Evolutionary conservation across 1,140 invertebrate species (phyloP), one percentile per base, ranked within the genome.

Genomic region (Berghia stephanieae): DNA sequence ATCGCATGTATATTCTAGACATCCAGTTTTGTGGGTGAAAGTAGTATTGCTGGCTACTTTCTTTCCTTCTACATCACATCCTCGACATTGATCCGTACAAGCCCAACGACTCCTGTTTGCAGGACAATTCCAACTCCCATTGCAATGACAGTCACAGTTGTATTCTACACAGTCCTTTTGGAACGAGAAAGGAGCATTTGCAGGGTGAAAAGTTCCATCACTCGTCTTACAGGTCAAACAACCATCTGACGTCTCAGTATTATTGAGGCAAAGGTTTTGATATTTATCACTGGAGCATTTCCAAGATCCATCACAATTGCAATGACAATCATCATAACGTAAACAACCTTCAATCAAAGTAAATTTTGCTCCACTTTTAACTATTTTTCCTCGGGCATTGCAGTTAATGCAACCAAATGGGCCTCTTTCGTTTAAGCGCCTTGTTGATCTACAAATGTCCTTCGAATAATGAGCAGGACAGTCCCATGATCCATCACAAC

Each of bases 71-170:
- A 80, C 82, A 42, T 80, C 49, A 73, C 84, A 85, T 1, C 70
- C 57, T 27, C 67, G 46, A 73, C 84, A 85, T 21, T 70, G 63
- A 0, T 72, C 55, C 0, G 43, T 27, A 38, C 70, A 68, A 16
- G 60, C 27, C 73, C 75, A 44, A 10, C 69, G 46, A 36, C 71
- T 27, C 36, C 71, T 21, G 8, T 70, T 24, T 74, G 77, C 31
- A 43, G 84, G 84, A 71, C 84, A 85, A 27, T 63, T 69, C 82
- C 82, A 85, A 8, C 76, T 71, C 27, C 83, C 84, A 77, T 84
- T 80, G 70, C 83, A 85, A 13, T 46, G 63, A 60, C 84, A 85
- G 57, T 83, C 77, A 66, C 84, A 85, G 70, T 83, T 78, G 70
- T 79, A 83, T 70, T 83, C 82, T n/a, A 82, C 55, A 52, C 85